Conservation (phyloP, 2,888 invertebrate species). For the Sesia apiformis region DNA sequence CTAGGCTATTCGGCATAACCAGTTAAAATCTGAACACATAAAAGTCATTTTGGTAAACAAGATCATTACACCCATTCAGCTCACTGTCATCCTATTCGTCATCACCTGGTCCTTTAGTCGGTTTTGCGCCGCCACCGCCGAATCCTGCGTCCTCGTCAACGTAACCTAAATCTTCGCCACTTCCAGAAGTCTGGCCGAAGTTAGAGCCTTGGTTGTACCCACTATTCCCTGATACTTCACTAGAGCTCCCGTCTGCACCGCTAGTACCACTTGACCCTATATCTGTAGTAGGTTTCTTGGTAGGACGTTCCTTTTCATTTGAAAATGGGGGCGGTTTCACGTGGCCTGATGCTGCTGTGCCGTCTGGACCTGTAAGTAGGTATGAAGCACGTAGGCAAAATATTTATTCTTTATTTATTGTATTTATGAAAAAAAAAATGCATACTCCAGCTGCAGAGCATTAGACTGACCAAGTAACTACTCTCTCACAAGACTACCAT, state of each 20-base stretch:
- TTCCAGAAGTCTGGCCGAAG: conserved; percentile 2
- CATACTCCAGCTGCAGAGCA: no score
- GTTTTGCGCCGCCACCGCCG: conserved; percentile 39
- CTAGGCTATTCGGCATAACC: no score
- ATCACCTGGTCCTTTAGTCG: conserved; percentile 68
- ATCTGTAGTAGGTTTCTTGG: conserved; percentile 20
- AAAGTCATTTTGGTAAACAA: conserved; percentile 23
- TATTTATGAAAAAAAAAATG: no score
- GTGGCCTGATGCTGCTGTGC: conserved; percentile 75
- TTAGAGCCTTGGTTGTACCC: conserved; percentile 6
- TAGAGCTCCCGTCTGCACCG: conserved; percentile 8
- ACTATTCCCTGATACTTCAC: conserved; percentile 3
- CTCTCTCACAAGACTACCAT: no score
- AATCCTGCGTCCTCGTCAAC: conserved; percentile 43
- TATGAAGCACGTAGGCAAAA: no score
- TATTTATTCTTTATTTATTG: no score
- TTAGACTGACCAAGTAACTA: no score
- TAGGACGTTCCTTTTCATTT: conserved; percentile 44
- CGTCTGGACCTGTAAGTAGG: conserved; percentile 47
- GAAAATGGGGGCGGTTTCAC: conserved; percentile 65
- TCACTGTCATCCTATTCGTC: conserved; percentile 44
- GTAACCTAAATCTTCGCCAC: conserved; percentile 33
- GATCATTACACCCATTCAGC: conserved; percentile 59
- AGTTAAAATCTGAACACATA: no score
- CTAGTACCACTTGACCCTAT: conserved; percentile 15